phyloP scores from a whole-genome alignment of 2,113 vertebrate genomes.

The Hypomesus transpacificus region DNA sequence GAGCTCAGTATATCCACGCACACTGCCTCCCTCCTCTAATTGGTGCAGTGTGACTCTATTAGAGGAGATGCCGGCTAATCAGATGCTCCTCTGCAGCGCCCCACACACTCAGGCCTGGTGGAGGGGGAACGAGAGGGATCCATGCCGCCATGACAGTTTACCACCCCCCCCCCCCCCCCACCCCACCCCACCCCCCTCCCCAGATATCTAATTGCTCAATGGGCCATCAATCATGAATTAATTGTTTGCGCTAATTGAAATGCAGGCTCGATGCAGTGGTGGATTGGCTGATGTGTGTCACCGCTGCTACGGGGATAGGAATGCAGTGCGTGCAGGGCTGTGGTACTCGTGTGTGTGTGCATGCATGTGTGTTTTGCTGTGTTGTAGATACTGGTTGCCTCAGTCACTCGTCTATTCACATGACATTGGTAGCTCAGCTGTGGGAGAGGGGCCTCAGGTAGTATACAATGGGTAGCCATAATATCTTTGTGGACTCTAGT shows the following conservation, averaged over 20 bases:
- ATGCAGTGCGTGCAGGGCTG: neutral
- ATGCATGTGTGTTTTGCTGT: neutral
- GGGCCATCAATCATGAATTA: neutral
- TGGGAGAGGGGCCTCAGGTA: slow-evolving; percentile 30
- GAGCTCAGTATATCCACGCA: slow-evolving; percentile 42
- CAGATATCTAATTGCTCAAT: neutral
- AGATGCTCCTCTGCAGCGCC: slow-evolving; percentile 28
- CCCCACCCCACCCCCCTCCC: no score
- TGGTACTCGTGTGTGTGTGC: neutral
- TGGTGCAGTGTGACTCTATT: slow-evolving; percentile 58
- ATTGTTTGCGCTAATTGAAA: slow-evolving; percentile 5
- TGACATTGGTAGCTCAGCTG: slow-evolving; percentile 23
- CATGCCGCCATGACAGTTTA: neutral
- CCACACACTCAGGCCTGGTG: slow-evolving; percentile 1
- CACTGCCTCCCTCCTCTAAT: slow-evolving; percentile 58
- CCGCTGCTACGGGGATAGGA: no score
- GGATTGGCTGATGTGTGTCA: neutral
- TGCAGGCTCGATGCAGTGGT: neutral
- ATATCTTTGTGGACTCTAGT: no score
- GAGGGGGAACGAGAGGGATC: neutral
- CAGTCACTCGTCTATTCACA: slow-evolving; percentile 10
- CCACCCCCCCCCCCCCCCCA: neutral
- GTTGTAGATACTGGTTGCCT: neutral
- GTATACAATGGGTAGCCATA: neutral
- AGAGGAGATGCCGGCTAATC: slow-evolving; percentile 55